These are phyloP conservation scores for fruit fly (Drosophila melanogaster) DNA, from an alignment of 1,140 invertebrate genomes.

Conservation along the genomic window Release_6_plus_ISO1_MT NT_037436.4:14428501-14429000, in stretches of 20 bases:
- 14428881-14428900: conserved; percentile 25
- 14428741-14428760: conserved; percentile 43
- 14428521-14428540: conserved; percentile 33
- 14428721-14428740: conserved; percentile 53
- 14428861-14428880: conserved; percentile 70
- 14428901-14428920: conserved; percentile 19
- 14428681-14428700: conserved; percentile 74
- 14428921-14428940: conserved; percentile 22
- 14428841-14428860: conserved; percentile 80
- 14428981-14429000: conserved; percentile 26
- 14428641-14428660: conserved; percentile 52
- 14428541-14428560: conserved; percentile 25
- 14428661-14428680: conserved; percentile 22
- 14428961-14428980: conserved; percentile 75
- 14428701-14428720: conserved; percentile 57
- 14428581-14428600: conserved; percentile 41
- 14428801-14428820: conserved; percentile 72
- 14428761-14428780: conserved; percentile 45
- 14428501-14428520: conserved; percentile 43
- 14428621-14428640: conserved; percentile 53
- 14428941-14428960: conserved; percentile 77
- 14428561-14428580: conserved; percentile 1
- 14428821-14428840: conserved; percentile 78
- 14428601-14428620: conserved; percentile 41
- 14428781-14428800: conserved; percentile 60